These are phyloP conservation scores for Platerodrilus igneus DNA, from an alignment of 2,888 invertebrate genomes.

Conservation along the genomic window DNA sequence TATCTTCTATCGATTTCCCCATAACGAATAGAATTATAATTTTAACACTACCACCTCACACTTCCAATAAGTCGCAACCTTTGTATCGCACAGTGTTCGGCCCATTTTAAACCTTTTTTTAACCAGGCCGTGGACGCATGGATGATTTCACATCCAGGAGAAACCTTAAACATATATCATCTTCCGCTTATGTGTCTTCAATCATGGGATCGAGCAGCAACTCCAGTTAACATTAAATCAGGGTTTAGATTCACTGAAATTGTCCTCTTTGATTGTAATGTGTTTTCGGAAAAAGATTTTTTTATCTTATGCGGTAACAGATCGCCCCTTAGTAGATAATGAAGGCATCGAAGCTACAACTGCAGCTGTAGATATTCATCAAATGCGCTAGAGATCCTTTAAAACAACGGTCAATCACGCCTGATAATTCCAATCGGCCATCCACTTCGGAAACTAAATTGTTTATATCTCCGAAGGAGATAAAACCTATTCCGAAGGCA, in stretches of 20 bases:
- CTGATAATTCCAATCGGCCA: too few species aligned
- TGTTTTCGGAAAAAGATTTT: constrained; percentile 13
- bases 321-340: background rate
- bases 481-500: constrained; percentile 9
- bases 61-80: constrained; percentile 34
- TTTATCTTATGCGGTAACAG: too few species aligned
- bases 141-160: constrained; percentile 28
- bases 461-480: constrained; percentile 6
- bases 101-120: constrained; percentile 28
- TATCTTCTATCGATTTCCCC: constrained; percentile 34
- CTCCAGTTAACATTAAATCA: constrained; percentile 16
- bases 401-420: too few species aligned
- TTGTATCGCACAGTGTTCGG: constrained; percentile 26
- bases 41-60: constrained; percentile 27
- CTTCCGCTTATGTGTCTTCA: constrained; percentile 14
- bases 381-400: too few species aligned
- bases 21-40: constrained; percentile 38
- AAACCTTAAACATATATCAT: constrained; percentile 30
- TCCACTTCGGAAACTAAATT: too few species aligned
- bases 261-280: constrained; percentile 14
- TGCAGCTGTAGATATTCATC: background rate
- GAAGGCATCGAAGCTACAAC: background rate
- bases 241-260: constrained; percentile 4
- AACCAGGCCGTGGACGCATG: constrained; percentile 23
- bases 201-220: constrained; percentile 16